Evolutionary conservation across 1,140 invertebrate genomes (phyloP).

Genomic region (Drosophila mojavensis): DNA sequence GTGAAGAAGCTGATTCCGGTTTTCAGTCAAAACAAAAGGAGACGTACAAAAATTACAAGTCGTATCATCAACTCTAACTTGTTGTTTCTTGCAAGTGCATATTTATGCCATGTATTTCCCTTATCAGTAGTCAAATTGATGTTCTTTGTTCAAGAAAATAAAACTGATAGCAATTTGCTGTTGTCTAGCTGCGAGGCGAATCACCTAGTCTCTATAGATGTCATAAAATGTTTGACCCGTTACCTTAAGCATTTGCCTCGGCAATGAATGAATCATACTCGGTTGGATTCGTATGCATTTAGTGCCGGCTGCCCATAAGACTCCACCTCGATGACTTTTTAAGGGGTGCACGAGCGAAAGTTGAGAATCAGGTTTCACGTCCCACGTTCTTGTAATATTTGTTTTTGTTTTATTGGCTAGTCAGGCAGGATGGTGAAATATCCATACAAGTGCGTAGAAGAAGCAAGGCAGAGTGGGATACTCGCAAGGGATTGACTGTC

Average conservation of each 20-base stretch:
- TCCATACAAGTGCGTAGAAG: conserved; percentile 17
- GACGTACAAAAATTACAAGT: conserved; percentile 40
- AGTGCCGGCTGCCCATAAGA: conserved; percentile 55
- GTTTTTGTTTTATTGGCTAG: not conserved
- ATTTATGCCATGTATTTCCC: conserved; percentile 42
- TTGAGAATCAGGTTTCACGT: conserved; percentile 71
- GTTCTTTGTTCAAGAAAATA: conserved; percentile 25
- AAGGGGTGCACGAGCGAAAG: conserved; percentile 61
- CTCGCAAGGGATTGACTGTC: not conserved
- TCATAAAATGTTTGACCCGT: not conserved
- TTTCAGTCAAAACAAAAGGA: conserved; percentile 44
- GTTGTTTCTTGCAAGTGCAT: conserved; percentile 37
- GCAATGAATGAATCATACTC: conserved; percentile 9
- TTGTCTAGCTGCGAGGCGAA: conserved; percentile 4
- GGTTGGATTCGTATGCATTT: conserved; percentile 23
- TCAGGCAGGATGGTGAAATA: conserved; percentile 17
- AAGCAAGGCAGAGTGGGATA: not conserved
- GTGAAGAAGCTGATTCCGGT: conserved; percentile 63
- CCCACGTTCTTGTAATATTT: conserved; percentile 21
- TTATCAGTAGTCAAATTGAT: conserved; percentile 51
- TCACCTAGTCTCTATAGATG: not conserved
- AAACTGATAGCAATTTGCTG: conserved; percentile 1
- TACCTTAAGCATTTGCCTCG: conserved; percentile 3
- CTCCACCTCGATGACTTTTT: conserved; percentile 20
- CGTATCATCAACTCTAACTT: conserved; percentile 46